phyloP scores from a whole-genome alignment of 1,140 invertebrate species.

The Drosophila pandora region DNA sequence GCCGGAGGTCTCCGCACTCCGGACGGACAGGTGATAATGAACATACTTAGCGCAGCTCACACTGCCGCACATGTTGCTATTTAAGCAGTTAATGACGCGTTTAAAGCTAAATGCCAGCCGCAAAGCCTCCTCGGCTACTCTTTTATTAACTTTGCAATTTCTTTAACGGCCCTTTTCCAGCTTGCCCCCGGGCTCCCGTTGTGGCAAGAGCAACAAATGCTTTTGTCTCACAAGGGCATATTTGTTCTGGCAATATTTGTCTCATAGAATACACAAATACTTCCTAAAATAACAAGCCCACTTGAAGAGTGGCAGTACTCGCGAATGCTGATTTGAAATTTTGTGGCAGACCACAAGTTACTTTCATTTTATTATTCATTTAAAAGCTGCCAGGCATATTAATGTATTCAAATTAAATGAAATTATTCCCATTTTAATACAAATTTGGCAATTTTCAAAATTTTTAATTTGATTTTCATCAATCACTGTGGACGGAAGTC shows the following conservation, averaged over 20 bases:
- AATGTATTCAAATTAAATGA: too few relatives aligned
- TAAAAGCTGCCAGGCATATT: too few relatives aligned
- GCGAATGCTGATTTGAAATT: neutral
- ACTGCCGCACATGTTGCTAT: constrained; percentile 70
- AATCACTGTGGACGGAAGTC: too few relatives aligned
- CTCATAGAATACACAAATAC: neutral
- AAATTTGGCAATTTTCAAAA: neutral
- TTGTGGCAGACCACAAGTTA: neutral
- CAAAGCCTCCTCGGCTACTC: constrained; percentile 58
- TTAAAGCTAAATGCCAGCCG: constrained; percentile 76
- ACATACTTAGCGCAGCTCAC: constrained; percentile 55
- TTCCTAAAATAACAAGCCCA: neutral
- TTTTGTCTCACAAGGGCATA: constrained; percentile 22
- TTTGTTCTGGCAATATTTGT: constrained; percentile 7
- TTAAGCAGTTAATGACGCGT: constrained; percentile 79
- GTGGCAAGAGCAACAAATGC: constrained; percentile 20
- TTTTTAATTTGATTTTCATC: neutral
- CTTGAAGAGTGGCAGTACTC: neutral
- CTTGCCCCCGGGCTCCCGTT: constrained; percentile 1
- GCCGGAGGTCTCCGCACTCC: constrained; percentile 1
- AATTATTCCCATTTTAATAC: neutral
- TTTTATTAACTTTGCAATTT: constrained; percentile 81
- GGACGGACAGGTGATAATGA: constrained; percentile 76
- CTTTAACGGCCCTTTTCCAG: constrained; percentile 57
- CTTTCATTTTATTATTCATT: neutral